phyloP scores from a whole-genome alignment of 2,888 invertebrate species.

The Phania funesta region DNA sequence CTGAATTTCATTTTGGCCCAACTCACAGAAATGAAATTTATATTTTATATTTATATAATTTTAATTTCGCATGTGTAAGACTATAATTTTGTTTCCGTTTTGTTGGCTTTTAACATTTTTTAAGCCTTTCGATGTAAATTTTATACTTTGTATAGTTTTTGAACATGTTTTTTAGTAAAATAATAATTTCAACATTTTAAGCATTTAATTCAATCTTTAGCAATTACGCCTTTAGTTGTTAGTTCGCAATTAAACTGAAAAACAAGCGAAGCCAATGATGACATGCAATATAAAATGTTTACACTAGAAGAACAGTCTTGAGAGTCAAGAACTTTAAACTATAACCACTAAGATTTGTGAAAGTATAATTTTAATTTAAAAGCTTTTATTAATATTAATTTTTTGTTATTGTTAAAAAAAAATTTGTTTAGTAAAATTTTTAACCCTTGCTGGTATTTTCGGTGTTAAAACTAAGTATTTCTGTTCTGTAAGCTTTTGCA shows the following conservation, averaged over 20 bases:
- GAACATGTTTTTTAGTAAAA: not conserved
- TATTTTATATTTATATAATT: slow-evolving; percentile 38
- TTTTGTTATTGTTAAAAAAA: too few species aligned
- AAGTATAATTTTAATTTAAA: too few species aligned
- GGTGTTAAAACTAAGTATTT: slow-evolving; percentile 29
- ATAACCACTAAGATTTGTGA: too few species aligned
- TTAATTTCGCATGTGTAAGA: slow-evolving; percentile 56
- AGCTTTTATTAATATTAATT: too few species aligned
- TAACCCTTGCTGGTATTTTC: not conserved
- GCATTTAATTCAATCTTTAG: slow-evolving; percentile 61
- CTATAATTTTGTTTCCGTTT: too few species aligned
- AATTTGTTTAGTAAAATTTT: too few species aligned
- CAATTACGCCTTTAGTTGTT: slow-evolving; percentile 56
- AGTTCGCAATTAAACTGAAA: slow-evolving; percentile 50
- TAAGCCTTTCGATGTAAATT: too few species aligned
- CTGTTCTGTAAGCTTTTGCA: too few species aligned
- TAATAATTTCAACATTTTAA: slow-evolving; percentile 18
- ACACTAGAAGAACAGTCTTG: slow-evolving; percentile 10
- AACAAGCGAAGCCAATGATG: slow-evolving; percentile 20
- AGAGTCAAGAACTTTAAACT: too few species aligned
- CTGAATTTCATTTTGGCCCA: too few species aligned
- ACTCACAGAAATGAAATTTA: too few species aligned
- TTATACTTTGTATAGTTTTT: not conserved
- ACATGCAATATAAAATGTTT: slow-evolving; percentile 17
- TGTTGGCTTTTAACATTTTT: not conserved